Conservation (phyloP, 1,140 invertebrate species). For the Anoplolepis gracilipes region DNA sequence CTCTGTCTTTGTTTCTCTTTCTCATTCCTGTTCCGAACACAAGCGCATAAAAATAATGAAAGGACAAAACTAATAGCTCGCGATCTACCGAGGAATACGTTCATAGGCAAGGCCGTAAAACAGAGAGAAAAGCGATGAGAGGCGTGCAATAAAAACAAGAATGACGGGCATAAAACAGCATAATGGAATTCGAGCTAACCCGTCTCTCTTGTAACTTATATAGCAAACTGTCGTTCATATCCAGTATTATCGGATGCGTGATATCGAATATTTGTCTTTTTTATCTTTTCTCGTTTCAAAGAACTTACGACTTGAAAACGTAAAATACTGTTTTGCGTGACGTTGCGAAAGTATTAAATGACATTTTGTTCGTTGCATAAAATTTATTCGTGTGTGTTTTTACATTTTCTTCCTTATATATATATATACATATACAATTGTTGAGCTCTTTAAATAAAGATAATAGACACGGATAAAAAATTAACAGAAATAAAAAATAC, state of each 20-base stretch:
- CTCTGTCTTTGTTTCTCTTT: background rate
- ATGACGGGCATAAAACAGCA: slow-evolving; percentile 60
- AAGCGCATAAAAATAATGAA: slow-evolving; percentile 2
- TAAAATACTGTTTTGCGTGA: background rate
- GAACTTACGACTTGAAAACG: background rate
- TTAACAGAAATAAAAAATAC: background rate
- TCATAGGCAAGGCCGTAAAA: slow-evolving; percentile 50
- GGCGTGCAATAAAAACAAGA: slow-evolving; percentile 54
- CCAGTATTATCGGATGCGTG: slow-evolving; percentile 55
- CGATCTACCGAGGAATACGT: slow-evolving; percentile 47
- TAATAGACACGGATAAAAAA: background rate
- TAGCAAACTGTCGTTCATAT: slow-evolving; percentile 39
- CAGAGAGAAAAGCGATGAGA: slow-evolving; percentile 35
- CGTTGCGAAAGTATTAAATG: background rate
- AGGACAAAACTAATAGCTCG: slow-evolving; percentile 18
- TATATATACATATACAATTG: background rate
- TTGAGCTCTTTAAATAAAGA: background rate
- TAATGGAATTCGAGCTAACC: slow-evolving; percentile 62
- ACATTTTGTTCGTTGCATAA: background rate
- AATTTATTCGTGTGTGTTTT: slow-evolving; percentile 13
- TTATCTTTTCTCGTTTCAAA: slow-evolving; percentile 7
- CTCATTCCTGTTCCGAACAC: background rate
- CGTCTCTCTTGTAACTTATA: slow-evolving; percentile 5
- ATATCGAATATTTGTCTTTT: slow-evolving; percentile 57
- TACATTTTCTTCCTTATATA: background rate